A percentile compares a stretch with the other conserved stretches of the same genome.
phyloP scores from a whole-genome alignment of 1,140 invertebrate genomes.

The Tigriopus japonicus region DNA sequence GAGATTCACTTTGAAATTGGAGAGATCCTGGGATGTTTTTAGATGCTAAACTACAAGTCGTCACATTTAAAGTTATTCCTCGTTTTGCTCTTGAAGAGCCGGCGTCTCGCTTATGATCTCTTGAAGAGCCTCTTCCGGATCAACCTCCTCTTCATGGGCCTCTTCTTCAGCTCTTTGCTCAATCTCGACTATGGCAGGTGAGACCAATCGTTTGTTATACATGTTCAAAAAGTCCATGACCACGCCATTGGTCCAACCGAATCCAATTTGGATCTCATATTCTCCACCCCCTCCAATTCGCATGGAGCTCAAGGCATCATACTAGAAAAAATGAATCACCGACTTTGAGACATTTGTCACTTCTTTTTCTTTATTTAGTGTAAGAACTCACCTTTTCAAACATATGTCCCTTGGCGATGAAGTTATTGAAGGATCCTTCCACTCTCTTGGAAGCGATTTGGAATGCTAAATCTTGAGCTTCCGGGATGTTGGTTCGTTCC shows the following conservation, averaged over 20 bases:
- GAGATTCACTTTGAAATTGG: no score
- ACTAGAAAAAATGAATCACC: neutral
- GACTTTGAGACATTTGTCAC: no score
- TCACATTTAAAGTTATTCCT: no score
- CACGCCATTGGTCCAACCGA: constrained; percentile 87
- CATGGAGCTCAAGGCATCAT: neutral
- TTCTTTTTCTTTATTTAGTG: no score
- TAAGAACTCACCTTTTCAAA: neutral
- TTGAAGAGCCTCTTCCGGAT: no score
- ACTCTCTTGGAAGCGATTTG: constrained; percentile 16
- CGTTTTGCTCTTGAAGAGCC: no score
- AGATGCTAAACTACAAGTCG: no score
- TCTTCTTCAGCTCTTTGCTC: no score
- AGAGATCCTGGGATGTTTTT: no score
- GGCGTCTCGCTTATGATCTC: no score
- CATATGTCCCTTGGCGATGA: neutral
- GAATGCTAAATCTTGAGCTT: constrained; percentile 45
- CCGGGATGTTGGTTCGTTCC: constrained; percentile 40
- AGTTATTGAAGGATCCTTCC: neutral
- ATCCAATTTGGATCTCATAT: constrained; percentile 68
- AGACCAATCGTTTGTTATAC: constrained; percentile 30
- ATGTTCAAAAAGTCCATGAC: constrained; percentile 51
- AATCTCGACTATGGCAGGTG: no score
- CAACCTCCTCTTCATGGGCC: no score
- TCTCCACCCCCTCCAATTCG: constrained; percentile 62